Percentiles rank a stretch among this genome's conserved stretches.
These are phyloP conservation scores for Poeciliopsis retropinna DNA, from an alignment of 2,113 vertebrate species.

Conservation along the genomic window DNA sequence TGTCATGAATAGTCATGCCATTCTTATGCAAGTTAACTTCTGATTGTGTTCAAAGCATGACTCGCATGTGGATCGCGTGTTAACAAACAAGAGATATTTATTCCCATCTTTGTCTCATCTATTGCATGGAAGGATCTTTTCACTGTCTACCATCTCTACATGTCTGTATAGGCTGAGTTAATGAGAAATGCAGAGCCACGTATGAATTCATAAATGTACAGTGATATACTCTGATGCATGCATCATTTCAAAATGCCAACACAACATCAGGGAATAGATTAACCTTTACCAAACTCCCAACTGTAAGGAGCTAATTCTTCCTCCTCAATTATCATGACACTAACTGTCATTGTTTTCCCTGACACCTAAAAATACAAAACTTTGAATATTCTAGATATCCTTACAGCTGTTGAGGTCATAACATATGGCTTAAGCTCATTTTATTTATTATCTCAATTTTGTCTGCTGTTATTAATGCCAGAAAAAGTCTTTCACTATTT, in stretches of 20 bases:
- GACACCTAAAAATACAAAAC: slow-evolving; percentile 46
- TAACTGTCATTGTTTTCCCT: slow-evolving; percentile 62
- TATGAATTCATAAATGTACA: slow-evolving; percentile 35
- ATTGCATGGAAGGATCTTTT: slow-evolving; percentile 2
- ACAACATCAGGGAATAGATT: slow-evolving; percentile 74
- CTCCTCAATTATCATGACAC: slow-evolving; percentile 44
- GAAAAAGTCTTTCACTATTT: neutral
- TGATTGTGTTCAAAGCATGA: slow-evolving; percentile 11
- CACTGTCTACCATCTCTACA: slow-evolving; percentile 13
- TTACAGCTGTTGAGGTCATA: slow-evolving; percentile 1
- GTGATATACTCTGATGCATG: slow-evolving; percentile 23
- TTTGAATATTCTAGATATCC: slow-evolving; percentile 11
- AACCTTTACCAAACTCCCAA: slow-evolving; percentile 68
- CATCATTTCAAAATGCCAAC: slow-evolving; percentile 72
- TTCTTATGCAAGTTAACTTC: slow-evolving; percentile 42
- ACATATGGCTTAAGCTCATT: neutral
- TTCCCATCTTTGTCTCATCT: slow-evolving; percentile 2
- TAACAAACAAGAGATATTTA: slow-evolving; percentile 11
- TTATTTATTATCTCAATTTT: neutral
- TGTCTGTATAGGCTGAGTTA: slow-evolving; percentile 15
- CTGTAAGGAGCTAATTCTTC: slow-evolving; percentile 41
- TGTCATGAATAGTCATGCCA: slow-evolving; percentile 73
- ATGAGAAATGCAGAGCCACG: slow-evolving; percentile 13
- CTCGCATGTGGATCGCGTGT: slow-evolving; percentile 1
- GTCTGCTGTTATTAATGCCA: neutral